Percentiles rank a stretch among this genome's conserved stretches.
phyloP scores from a whole-genome alignment of 2,888 invertebrate genomes.

The Euzophera pinguis region DNA sequence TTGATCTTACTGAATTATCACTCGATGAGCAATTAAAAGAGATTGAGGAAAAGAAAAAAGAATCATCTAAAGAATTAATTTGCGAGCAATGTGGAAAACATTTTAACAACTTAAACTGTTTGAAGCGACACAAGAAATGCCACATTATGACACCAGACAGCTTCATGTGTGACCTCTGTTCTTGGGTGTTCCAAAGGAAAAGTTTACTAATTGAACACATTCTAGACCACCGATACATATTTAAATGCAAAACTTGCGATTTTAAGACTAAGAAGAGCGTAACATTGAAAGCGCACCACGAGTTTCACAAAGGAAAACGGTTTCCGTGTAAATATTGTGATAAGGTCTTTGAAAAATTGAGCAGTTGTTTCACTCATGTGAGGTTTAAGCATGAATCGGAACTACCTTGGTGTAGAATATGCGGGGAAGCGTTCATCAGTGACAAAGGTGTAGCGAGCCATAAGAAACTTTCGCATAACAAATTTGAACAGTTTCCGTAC shows the following conservation, averaged over 20 bases:
- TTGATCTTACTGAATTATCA: background rate
- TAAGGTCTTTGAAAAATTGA: background rate
- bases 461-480: slow-evolving; percentile 26
- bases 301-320: slow-evolving; percentile 2
- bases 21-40: slow-evolving; percentile 5
- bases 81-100: slow-evolving; percentile 4
- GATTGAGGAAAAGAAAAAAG: slow-evolving; percentile 1
- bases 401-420: slow-evolving; percentile 30
- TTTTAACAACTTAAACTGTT: background rate
- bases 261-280: slow-evolving; percentile 5
- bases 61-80: background rate
- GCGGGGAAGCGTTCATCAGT: slow-evolving; percentile 32
- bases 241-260: slow-evolving; percentile 11
- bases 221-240: background rate
- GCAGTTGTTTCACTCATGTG: slow-evolving; percentile 13
- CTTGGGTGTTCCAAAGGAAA: background rate
- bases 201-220: background rate
- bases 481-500: slow-evolving; percentile 16
- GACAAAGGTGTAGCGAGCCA: slow-evolving; percentile 29
- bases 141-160: background rate
- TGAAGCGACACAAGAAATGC: background rate
- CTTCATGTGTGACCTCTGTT: slow-evolving; percentile 8
- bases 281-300: background rate
- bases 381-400: slow-evolving; percentile 25
- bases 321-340: slow-evolving; percentile 6